Evolutionary conservation across 2,888 invertebrate genomes (phyloP), one percentile per base, ranked within the genome.

Genomic region (Erynnis tages): DNA sequence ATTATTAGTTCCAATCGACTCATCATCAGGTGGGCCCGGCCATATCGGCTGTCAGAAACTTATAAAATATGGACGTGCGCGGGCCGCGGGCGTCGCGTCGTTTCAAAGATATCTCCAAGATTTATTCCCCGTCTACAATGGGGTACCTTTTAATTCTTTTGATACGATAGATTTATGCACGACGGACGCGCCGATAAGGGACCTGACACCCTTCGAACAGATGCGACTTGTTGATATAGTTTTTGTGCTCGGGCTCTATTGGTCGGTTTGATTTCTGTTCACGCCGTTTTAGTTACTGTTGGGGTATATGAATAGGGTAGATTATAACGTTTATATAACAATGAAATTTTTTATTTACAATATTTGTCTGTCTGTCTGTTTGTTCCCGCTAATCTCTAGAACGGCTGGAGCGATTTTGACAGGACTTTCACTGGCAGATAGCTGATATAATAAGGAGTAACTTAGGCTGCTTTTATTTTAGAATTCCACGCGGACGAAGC

Each of bases 11-110:
- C 43, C 46, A 50, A 60, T 58, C 58, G 54, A 58, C 57, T 60
- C 60, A 62, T 62, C 61, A 61, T 76, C 82, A 82, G 84, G 84
- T 84, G 85, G 71, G 79, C 46, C 45, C 86, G 83, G 88, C 90
- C 90, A 91, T 91, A 91, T 84, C 86, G 85, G 80, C 90, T 91
- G 92, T 92, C 92, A 92, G 91, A 92, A 92, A 91, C 90, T 91
- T 90, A 91, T 92, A 91, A 92, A 92, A 92, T 92, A 92, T 92
- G 86, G 91, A 86, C 82, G 82, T 84, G 67, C 74, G 71, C 75
- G 73, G 76, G 77, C 82, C 78, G 76, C 76, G 69, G 72, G 79
- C 78, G 81, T 79, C 82, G 79, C 78, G 81, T 79, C 82, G 74
- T 81, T 83, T 82, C 83, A 81, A 83, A 82, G 82, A 87, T 86